Evolutionary conservation across 2,888 invertebrate genomes (phyloP).

Genomic region (Cephus pygmeus): DNA sequence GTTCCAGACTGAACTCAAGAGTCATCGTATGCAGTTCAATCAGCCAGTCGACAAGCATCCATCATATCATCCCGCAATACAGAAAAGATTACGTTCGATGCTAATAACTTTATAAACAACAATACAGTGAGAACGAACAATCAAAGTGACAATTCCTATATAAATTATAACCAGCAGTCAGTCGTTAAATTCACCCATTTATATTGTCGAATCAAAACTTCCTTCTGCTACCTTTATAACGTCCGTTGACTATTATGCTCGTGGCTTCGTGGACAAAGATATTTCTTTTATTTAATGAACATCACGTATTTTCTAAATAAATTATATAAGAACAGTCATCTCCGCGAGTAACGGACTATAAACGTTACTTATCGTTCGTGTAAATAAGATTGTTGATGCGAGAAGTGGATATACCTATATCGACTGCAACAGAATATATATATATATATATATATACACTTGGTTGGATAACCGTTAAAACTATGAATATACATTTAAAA

Average conservation of each 20-base stretch:
- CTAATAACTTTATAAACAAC: background rate
- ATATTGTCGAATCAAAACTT: background rate
- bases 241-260: background rate
- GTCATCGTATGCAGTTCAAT: background rate
- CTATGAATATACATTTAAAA: background rate
- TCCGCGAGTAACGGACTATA: background rate
- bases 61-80: background rate
- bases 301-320: background rate
- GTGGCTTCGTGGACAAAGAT: background rate
- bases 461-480: background rate
- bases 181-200: background rate
- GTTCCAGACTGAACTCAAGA: background rate
- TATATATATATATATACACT: background rate
- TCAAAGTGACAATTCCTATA: background rate
- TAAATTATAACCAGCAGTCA: background rate
- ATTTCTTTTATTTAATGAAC: background rate
- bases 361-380: background rate
- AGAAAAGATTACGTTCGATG: background rate
- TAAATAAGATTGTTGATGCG: background rate
- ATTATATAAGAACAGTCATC: background rate
- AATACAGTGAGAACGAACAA: background rate
- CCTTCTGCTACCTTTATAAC: background rate
- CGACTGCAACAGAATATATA: too few species aligned
- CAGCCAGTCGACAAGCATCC: background rate
- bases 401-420: background rate